Conservation (phyloP, 2,888 invertebrate genomes). For the Drosophila histrio region DNA sequence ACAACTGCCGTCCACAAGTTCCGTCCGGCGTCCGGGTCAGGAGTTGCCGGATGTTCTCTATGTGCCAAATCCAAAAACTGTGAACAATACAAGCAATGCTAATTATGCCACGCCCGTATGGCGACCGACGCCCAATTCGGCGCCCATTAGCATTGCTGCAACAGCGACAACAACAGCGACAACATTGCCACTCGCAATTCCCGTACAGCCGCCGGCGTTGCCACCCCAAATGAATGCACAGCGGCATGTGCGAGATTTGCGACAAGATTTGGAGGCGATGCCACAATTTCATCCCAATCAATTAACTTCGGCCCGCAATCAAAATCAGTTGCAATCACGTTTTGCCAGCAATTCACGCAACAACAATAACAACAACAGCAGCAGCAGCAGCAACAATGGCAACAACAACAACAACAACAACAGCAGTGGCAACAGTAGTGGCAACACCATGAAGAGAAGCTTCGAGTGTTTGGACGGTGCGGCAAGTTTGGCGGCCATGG, state of each 20-base stretch:
- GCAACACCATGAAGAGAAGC: constrained; percentile 28
- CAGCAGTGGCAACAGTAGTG: constrained; percentile 4
- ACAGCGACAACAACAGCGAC: constrained; percentile 8
- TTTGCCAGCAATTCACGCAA: constrained; percentile 25
- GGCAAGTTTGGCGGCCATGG: constrained; percentile 66
- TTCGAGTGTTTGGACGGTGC: constrained; percentile 60
- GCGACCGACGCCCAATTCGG: constrained; percentile 42
- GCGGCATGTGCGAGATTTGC: constrained; percentile 76
- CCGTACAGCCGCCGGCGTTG: constrained; percentile 33
- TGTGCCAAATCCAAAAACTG: constrained; percentile 18
- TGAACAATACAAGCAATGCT: constrained; percentile 13
- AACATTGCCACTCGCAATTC: not conserved
- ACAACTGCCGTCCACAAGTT: constrained; percentile 35
- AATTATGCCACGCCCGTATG: constrained; percentile 59
- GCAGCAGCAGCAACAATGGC: not conserved
- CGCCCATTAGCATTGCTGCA: constrained; percentile 29
- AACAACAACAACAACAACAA: constrained; percentile 7
- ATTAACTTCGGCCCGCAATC: constrained; percentile 50
- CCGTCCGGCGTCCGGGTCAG: constrained; percentile 30
- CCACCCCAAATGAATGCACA: constrained; percentile 28
- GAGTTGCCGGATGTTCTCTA: constrained; percentile 39
- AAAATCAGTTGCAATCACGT: constrained; percentile 62
- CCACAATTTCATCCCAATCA: constrained; percentile 74
- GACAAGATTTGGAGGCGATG: constrained; percentile 79
- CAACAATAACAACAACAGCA: constrained; percentile 9